Conservation (phyloP, 2,888 invertebrate genomes). For the Tenthredo mesomela region DNA sequence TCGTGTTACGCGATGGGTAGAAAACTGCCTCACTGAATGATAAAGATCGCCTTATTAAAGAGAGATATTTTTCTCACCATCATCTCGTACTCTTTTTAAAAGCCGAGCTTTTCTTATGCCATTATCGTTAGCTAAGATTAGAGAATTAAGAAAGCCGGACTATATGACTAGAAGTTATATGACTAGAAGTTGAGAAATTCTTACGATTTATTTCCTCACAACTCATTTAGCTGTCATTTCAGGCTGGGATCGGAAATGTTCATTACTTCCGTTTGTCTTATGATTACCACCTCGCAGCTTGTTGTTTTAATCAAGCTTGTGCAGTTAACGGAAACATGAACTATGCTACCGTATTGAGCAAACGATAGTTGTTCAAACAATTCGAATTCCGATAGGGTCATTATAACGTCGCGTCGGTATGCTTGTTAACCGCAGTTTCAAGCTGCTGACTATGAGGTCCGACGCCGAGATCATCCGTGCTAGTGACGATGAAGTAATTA, state of each 20-base stretch:
- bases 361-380: constrained; percentile 40
- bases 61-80: constrained; percentile 25
- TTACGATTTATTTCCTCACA: constrained; percentile 9
- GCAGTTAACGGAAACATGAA: constrained; percentile 26
- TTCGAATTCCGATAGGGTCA: constrained; percentile 33
- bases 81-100: neutral
- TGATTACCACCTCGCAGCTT: neutral
- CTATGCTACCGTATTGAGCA: constrained; percentile 12
- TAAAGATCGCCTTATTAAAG: constrained; percentile 27
- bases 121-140: constrained; percentile 9
- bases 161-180: neutral
- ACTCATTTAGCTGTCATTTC: neutral
- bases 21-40: constrained; percentile 24
- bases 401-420: constrained; percentile 30
- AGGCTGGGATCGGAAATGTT: neutral
- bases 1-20: constrained; percentile 45
- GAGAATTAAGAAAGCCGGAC: neutral
- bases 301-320: neutral
- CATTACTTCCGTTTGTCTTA: constrained; percentile 28
- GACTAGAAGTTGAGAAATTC: neutral
- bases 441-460: constrained; percentile 43
- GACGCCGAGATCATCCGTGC: constrained; percentile 25
- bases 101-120: neutral
- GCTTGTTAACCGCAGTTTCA: constrained; percentile 45
- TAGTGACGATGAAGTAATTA: constrained; percentile 46